Percentiles rank a stretch among this genome's conserved stretches.
These are phyloP conservation scores for Leistus spinibarbis DNA, from an alignment of 2,888 invertebrate genomes.

Conservation along the genomic window DNA sequence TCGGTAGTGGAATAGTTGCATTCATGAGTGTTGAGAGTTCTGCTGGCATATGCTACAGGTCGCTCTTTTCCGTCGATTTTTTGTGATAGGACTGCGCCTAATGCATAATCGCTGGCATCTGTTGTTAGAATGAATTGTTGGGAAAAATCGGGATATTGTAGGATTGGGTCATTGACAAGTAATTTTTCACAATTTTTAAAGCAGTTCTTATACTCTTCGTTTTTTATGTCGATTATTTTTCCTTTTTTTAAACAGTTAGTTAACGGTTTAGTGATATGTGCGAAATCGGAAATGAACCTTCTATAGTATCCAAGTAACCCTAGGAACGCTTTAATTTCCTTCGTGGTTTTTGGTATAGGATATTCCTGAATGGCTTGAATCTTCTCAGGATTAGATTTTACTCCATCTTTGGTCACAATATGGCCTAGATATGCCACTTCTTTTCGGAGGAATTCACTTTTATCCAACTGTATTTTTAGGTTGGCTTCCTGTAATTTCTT, in stretches of 20 bases:
- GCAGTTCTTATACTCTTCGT: background rate
- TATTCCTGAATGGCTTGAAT: conserved; percentile 15
- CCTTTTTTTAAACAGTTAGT: background rate
- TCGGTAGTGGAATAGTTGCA: conserved; percentile 48
- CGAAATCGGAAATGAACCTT: background rate
- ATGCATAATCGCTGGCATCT: conserved; percentile 46
- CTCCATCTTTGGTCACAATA: background rate
- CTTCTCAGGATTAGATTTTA: background rate
- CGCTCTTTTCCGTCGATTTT: conserved; percentile 44
- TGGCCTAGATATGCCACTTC: background rate
- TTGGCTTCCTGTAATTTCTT: background rate
- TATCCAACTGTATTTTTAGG: background rate
- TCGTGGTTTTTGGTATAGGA: background rate
- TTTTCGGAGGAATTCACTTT: background rate
- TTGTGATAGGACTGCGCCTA: conserved; percentile 47
- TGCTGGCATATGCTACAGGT: conserved; percentile 48
- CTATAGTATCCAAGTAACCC: conserved; percentile 40
- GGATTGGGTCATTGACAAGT: background rate
- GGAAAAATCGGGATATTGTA: conserved; percentile 45
- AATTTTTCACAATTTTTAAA: background rate
- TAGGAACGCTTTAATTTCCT: background rate
- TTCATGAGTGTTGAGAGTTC: conserved; percentile 46
- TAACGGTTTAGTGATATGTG: background rate
- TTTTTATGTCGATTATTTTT: background rate
- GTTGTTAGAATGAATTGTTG: conserved; percentile 47